phyloP scores from a whole-genome alignment of 2,888 invertebrate species.

The Heteromyza rotundicornis region DNA sequence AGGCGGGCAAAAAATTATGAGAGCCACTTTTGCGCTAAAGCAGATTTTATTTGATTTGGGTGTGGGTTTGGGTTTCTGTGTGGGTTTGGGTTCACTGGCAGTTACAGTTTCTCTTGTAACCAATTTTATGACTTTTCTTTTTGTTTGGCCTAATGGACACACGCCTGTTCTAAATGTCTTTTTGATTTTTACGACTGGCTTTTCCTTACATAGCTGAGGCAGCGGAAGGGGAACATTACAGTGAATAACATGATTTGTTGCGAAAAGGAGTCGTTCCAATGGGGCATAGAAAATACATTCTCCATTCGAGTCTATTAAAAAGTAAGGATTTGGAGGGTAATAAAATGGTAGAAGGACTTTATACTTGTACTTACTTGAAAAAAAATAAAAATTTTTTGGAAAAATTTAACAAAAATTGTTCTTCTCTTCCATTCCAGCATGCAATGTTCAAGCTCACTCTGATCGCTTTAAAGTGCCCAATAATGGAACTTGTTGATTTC shows the following conservation, averaged over 20 bases:
- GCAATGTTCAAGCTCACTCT: neutral
- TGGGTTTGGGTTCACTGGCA: neutral
- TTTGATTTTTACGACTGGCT: constrained; percentile 23
- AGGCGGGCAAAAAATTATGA: neutral
- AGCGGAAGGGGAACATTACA: no score
- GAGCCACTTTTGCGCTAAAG: no score
- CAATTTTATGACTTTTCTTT: neutral
- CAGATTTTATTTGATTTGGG: no score
- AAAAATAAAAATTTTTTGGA: no score
- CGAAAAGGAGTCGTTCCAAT: neutral
- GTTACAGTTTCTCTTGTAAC: neutral
- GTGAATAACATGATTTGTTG: neutral
- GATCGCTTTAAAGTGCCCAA: neutral
- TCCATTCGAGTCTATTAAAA: no score
- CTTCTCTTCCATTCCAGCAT: neutral
- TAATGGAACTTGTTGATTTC: neutral
- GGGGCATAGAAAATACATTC: no score
- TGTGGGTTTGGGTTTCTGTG: no score
- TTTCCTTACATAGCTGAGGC: neutral
- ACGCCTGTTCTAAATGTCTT: constrained; percentile 13
- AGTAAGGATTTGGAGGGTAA: no score
- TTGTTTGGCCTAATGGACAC: neutral
- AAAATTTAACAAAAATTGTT: neutral
- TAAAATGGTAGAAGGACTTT: no score
- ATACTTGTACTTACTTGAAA: no score